Percentiles rank a stretch among this genome's conserved stretches.
phyloP scores from a whole-genome alignment of 2,113 vertebrate species.

The Emydocephalus ijimae region DNA sequence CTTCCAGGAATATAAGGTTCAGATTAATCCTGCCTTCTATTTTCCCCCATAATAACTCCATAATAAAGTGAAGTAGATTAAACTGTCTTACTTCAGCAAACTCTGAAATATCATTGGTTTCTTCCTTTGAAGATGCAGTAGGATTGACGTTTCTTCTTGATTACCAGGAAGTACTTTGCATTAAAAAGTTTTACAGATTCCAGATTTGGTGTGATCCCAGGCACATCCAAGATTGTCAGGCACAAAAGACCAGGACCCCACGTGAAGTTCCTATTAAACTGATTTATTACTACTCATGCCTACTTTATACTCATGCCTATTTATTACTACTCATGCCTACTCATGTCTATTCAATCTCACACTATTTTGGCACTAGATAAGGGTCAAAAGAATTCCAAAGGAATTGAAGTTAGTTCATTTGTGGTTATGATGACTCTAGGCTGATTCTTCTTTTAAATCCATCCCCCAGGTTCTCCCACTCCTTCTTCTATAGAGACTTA shows the following conservation, averaged over 20 bases:
- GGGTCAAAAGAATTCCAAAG: neutral
- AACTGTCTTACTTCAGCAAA: neutral
- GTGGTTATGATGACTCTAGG: neutral
- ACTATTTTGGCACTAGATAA: too few species aligned
- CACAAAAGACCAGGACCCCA: neutral
- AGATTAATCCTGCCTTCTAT: neutral
- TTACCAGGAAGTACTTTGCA: neutral
- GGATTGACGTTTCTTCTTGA: neutral
- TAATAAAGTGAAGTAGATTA: neutral
- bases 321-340: neutral
- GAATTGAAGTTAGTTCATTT: neutral
- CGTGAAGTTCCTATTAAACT: neutral
- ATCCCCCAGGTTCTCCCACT: neutral
- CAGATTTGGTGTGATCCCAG: neutral
- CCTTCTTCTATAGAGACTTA: neutral
- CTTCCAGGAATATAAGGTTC: neutral
- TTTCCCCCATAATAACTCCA: neutral
- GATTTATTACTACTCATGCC: neutral
- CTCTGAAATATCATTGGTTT: neutral
- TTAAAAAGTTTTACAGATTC: neutral
- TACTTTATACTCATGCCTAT: too few species aligned
- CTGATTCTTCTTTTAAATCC: neutral
- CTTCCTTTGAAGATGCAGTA: neutral
- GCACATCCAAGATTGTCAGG: neutral
- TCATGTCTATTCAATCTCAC: too few species aligned